Evolutionary conservation across 1,140 invertebrate genomes (phyloP).

Genomic region (Mercenaria mercenaria): DNA sequence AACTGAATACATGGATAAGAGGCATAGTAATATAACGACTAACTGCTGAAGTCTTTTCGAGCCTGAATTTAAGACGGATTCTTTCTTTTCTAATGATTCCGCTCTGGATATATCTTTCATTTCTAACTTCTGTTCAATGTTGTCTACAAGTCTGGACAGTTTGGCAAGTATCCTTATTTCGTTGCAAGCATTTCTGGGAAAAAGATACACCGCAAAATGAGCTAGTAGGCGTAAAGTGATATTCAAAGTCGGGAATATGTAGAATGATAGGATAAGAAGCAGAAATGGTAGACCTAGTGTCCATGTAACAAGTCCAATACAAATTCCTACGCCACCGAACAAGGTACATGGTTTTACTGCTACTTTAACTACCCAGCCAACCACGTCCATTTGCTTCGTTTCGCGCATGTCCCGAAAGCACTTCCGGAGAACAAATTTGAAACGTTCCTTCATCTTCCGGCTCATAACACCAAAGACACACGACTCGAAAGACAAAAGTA

Average conservation of each 20-base stretch:
- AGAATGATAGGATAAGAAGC: constrained; percentile 48
- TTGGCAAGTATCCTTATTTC: not conserved
- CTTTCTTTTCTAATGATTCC: constrained; percentile 26
- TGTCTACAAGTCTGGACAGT: not conserved
- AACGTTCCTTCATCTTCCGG: not conserved
- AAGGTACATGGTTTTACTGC: constrained; percentile 39
- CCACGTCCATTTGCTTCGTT: constrained; percentile 19
- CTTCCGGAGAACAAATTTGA: constrained; percentile 43
- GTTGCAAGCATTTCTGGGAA: not conserved
- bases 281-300: constrained; percentile 16
- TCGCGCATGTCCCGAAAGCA: constrained; percentile 56
- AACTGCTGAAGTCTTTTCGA: constrained; percentile 32
- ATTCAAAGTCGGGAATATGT: constrained; percentile 52
- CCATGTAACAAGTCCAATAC: constrained; percentile 46
- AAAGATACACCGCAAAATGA: constrained; percentile 44
- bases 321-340: constrained; percentile 54
- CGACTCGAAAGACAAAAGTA: constrained; percentile 22
- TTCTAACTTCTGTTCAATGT: not conserved
- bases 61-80: not conserved
- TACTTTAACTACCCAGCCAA: constrained; percentile 8
- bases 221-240: constrained; percentile 37
- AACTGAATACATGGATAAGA: constrained; percentile 68
- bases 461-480: constrained; percentile 18
- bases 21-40: constrained; percentile 56
- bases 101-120: not conserved